Evolutionary conservation across 2,113 vertebrate genomes (phyloP).

Genomic region (human (Homo sapiens)): DNA sequence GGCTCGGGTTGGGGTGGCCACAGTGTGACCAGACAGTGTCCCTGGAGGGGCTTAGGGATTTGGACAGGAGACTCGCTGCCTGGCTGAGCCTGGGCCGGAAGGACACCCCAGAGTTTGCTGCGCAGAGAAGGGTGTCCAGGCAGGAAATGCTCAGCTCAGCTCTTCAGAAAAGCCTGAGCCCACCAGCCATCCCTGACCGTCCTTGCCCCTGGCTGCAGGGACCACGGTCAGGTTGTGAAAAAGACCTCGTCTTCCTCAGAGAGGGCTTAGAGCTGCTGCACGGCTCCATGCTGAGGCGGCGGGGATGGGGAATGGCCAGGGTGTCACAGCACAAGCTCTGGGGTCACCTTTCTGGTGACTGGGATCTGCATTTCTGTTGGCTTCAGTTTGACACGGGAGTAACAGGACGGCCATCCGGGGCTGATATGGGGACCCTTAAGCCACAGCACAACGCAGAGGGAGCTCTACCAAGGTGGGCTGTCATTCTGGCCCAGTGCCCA

Average conservation of each 20-base stretch:
- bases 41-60: not conserved
- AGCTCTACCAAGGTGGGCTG: too few species aligned
- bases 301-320: not conserved
- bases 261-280: not conserved
- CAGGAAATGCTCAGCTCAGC: not conserved
- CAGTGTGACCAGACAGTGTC: not conserved
- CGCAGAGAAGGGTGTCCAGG: not conserved
- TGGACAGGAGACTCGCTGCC: not conserved
- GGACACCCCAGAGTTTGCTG: not conserved
- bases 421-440: too few species aligned
- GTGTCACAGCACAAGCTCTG: not conserved
- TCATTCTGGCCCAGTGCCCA: not conserved
- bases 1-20: not conserved
- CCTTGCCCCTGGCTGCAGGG: not conserved
- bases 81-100: not conserved
- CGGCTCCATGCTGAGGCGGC: fast-evolving
- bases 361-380: not conserved
- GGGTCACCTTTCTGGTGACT: too few species aligned
- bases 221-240: fast-evolving
- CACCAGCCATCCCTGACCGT: not conserved
- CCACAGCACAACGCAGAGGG: fast-evolving
- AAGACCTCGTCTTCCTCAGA: not conserved
- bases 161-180: not conserved
- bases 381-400: fast-evolving
- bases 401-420: not conserved